These are phyloP conservation scores for Okamejei kenojei DNA, from an alignment of 2,797 vertebrate species.

Conservation along the genomic window DNA sequence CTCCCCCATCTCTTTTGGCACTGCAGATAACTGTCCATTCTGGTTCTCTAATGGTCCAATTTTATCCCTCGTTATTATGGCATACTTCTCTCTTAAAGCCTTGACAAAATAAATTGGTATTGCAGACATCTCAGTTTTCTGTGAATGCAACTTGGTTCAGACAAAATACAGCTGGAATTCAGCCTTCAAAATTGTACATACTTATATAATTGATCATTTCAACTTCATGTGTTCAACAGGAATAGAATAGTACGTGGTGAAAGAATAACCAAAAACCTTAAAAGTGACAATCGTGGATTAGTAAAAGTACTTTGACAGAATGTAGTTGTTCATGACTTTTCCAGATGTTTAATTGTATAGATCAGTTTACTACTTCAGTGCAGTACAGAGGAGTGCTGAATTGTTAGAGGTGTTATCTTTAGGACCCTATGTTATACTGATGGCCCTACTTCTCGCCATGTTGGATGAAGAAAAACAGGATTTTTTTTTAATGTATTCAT, in stretches of 20 bases:
- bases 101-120: not conserved
- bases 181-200: not conserved
- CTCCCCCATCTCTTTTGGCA: too few species aligned
- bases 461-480: not conserved
- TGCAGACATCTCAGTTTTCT: not conserved
- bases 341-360: not conserved
- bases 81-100: too few species aligned
- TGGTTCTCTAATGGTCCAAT: too few species aligned
- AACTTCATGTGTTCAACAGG: not conserved
- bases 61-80: too few species aligned
- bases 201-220: not conserved
- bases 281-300: not conserved
- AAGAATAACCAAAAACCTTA: not conserved
- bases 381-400: not conserved
- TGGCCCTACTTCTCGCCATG: not conserved
- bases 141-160: not conserved
- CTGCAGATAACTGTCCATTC: too few species aligned
- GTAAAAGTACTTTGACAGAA: not conserved
- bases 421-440: not conserved
- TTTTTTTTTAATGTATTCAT: too few species aligned
- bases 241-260: not conserved
- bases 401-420: too few species aligned
- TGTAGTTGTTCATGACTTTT: not conserved
- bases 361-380: not conserved
- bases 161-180: not conserved